Evolutionary conservation across 2,113 vertebrate genomes (phyloP).

Genomic region (Toxotes jaculatrix): DNA sequence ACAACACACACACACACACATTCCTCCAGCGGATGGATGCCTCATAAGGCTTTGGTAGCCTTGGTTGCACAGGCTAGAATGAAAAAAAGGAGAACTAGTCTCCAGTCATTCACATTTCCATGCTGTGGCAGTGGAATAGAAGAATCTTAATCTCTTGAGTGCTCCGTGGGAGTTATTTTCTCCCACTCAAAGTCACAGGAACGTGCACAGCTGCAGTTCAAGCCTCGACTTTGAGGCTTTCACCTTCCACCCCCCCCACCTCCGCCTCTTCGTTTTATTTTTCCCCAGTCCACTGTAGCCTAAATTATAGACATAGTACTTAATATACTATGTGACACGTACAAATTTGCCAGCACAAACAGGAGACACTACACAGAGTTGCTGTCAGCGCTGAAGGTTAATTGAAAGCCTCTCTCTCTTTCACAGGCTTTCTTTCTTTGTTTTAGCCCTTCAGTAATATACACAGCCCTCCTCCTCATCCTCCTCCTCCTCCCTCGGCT

Average conservation of each 20-base stretch:
- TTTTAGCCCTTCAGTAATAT: conserved; percentile 56
- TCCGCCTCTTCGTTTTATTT: conserved; percentile 16
- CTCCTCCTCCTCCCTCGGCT: conserved; percentile 54
- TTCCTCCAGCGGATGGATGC: not conserved
- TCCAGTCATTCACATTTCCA: conserved; percentile 43
- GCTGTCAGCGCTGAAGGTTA: conserved; percentile 65
- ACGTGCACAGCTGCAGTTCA: conserved; percentile 69
- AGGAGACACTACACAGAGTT: conserved; percentile 35
- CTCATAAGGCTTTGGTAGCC: conserved; percentile 23
- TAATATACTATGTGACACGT: conserved; percentile 52
- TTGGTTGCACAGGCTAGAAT: not conserved
- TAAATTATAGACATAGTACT: conserved; percentile 49
- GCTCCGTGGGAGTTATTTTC: conserved; percentile 60
- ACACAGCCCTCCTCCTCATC: conserved; percentile 30
- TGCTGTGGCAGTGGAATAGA: conserved; percentile 48
- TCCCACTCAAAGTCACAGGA: conserved; percentile 58
- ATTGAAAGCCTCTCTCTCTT: conserved; percentile 63
- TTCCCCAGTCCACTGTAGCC: conserved; percentile 24
- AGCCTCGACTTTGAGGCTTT: conserved; percentile 51
- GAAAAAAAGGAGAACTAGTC: conserved; percentile 27
- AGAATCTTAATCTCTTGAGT: conserved; percentile 62
- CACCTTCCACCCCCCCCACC: conserved; percentile 36
- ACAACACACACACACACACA: not conserved
- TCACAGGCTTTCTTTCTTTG: conserved; percentile 54
- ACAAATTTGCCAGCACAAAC: conserved; percentile 51